These are phyloP conservation scores for Ophiothrix spiculata DNA, from an alignment of 35 echinoderm and acorn worm genomes.

Conservation along the genomic window DNA sequence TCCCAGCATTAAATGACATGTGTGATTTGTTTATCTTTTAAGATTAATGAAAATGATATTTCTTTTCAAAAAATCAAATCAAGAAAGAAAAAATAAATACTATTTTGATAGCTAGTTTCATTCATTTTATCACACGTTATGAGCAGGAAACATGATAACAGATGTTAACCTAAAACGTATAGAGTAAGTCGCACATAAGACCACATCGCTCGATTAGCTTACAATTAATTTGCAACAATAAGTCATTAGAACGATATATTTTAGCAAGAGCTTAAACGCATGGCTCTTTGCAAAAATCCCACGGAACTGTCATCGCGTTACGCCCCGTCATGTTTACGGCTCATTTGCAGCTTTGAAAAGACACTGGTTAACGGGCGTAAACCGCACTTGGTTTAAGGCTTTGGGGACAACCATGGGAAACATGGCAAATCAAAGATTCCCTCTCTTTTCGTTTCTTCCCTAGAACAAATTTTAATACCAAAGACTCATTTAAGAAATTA, in stretches of 20 bases:
- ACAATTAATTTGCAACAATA: neutral
- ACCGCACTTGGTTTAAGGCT: neutral
- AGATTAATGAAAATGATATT: too few species aligned
- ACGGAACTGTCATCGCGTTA: neutral
- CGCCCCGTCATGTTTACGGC: neutral
- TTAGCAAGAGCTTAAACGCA: neutral
- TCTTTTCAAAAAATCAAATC: too few species aligned
- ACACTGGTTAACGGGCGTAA: neutral
- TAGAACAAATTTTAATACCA: slow-evolving; percentile 2
- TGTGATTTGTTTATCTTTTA: too few species aligned
- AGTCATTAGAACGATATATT: slow-evolving; percentile 2
- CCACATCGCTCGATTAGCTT: neutral
- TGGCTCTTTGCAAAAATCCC: neutral
- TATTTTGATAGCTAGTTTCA: too few species aligned
- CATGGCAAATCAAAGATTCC: neutral
- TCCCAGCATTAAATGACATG: too few species aligned
- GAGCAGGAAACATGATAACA: neutral
- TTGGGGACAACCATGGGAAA: neutral
- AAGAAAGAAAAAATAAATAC: too few species aligned
- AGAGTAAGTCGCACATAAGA: neutral
- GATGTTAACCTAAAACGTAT: neutral
- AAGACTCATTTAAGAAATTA: slow-evolving; percentile 10
- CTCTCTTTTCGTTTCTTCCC: neutral
- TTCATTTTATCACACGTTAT: neutral
- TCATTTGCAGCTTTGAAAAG: neutral